Base-by-base conservation (phyloP, 2,113 vertebrate genomes). In the Sceloporus undulatus region DNA sequence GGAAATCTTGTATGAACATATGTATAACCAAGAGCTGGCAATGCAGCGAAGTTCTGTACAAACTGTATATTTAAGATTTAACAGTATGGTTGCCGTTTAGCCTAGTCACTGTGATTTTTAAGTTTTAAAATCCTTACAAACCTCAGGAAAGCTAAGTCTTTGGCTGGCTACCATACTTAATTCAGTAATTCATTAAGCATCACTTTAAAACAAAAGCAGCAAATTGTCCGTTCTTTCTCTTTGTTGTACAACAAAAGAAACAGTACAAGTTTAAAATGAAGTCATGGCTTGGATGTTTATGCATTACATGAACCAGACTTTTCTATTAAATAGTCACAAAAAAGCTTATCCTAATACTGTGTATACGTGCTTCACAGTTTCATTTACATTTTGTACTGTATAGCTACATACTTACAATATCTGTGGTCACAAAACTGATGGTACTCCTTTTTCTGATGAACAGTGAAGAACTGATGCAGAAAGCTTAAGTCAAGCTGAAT, bases 61-160 rank as follows among this genome's bases (percentile, higher is more conserved):
- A 95, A 88, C 83, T 91, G 83, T 91, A 92, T 94, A 94, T 91
- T 78, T 94, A 92, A 93, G 93, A 93, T 93, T 82, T 95, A 95
- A 94, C 94, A 92, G 90, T 95, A 86, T 93, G 88, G 92, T 93
- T 92, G 81, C 87, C 80, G 93, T 90, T 86, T 90, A 91, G 78
- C 96, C 93, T 96, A 94, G 96, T 96, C 96, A 97, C 96, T 97
- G 97, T 97, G 97, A 96, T 96, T 95, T 95, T 95, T 94, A 48
- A 83, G 91, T 93, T 96, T 90, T 89, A 94, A 95, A 92, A 96
- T 96, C 97, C 96, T 98, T 96, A 97, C 97, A 98, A 97, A 98
- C 97, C 98, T 98, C 98, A 98, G 98, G 98, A 98, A 98, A 97
- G 95, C 94, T 83, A 92, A 92, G 92, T 95, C 95, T 95, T 92